Percentiles rank a stretch among this genome's conserved stretches.
Evolutionary conservation across 1,140 invertebrate genomes (phyloP).

Genomic region (Drosophila nebulosa): DNA sequence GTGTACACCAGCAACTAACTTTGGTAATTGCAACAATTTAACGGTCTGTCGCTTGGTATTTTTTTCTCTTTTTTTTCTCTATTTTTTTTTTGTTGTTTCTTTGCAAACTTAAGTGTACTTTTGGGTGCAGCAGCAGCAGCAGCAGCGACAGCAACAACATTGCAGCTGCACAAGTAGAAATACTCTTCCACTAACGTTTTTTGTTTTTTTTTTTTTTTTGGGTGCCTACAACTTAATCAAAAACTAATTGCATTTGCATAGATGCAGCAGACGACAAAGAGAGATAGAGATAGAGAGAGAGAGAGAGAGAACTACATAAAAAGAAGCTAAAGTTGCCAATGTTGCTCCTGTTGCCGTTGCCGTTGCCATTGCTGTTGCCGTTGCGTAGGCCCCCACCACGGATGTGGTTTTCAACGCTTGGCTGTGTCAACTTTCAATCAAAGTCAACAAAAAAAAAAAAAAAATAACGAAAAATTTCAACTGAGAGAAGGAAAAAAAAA

Average conservation of each 20-base stretch:
- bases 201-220: conserved; percentile 36
- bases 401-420: conserved; percentile 78
- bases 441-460: conserved; percentile 64
- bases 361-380: conserved; percentile 24
- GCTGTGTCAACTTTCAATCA: conserved; percentile 78
- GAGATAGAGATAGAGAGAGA: too few relatives aligned
- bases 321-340: conserved; percentile 1
- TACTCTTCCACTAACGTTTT: not conserved
- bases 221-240: conserved; percentile 72
- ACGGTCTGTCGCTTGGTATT: conserved; percentile 72
- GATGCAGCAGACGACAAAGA: conserved; percentile 19
- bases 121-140: conserved; percentile 21
- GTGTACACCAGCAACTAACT: conserved; percentile 43
- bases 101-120: conserved; percentile 71
- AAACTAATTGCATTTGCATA: conserved; percentile 79
- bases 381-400: conserved; percentile 59
- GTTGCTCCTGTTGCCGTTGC: conserved; percentile 13
- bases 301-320: too few relatives aligned
- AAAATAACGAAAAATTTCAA: not conserved
- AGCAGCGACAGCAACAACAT: not conserved
- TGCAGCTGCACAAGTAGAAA: not conserved
- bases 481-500: not conserved
- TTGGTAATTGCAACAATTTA: conserved; percentile 78
- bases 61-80: conserved; percentile 13
- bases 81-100: too few relatives aligned